Percentiles rank a stretch among this genome's conserved stretches.
These are phyloP conservation scores for Spialia ferax DNA, from an alignment of 2,888 invertebrate species.

Conservation along the genomic window DNA sequence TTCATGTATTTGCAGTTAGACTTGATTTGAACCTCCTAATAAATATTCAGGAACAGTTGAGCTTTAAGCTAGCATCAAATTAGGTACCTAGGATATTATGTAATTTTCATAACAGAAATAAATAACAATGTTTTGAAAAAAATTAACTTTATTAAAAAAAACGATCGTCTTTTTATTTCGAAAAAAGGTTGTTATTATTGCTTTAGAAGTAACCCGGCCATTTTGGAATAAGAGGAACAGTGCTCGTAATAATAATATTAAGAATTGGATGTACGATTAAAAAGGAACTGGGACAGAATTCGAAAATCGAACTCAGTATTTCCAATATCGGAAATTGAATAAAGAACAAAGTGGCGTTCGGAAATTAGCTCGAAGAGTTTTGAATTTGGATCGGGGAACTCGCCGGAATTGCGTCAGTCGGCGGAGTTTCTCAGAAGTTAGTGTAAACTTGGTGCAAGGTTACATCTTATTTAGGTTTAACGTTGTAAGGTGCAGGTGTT, in stretches of 20 bases:
- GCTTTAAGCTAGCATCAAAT: too few relatives aligned
- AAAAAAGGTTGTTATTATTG: too few relatives aligned
- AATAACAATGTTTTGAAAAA: too few relatives aligned
- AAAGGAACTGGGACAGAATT: slow-evolving; percentile 48
- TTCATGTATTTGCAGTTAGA: too few relatives aligned
- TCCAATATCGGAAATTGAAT: slow-evolving; percentile 84
- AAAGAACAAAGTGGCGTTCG: slow-evolving; percentile 85
- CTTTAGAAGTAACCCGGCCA: neutral
- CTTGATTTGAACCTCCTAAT: too few relatives aligned
- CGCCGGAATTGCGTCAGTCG: slow-evolving; percentile 83
- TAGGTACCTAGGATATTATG: too few relatives aligned
- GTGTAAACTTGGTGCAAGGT: slow-evolving; percentile 71
- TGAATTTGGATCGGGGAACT: slow-evolving; percentile 70
- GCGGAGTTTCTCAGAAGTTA: slow-evolving; percentile 77
- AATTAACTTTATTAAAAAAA: too few relatives aligned
- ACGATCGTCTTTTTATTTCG: too few relatives aligned
- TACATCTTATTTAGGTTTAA: slow-evolving; percentile 65
- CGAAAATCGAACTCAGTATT: slow-evolving; percentile 62
- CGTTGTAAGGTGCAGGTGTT: slow-evolving; percentile 24
- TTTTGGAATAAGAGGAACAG: slow-evolving; percentile 1
- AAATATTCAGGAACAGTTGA: too few relatives aligned
- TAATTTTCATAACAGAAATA: too few relatives aligned
- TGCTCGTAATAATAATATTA: slow-evolving; percentile 6
- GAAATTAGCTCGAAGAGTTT: slow-evolving; percentile 83
- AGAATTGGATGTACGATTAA: slow-evolving; percentile 30